These are phyloP conservation scores for Periophthalmodon schlosseri DNA, from an alignment of 2,113 vertebrate genomes.

Conservation along the genomic window DNA sequence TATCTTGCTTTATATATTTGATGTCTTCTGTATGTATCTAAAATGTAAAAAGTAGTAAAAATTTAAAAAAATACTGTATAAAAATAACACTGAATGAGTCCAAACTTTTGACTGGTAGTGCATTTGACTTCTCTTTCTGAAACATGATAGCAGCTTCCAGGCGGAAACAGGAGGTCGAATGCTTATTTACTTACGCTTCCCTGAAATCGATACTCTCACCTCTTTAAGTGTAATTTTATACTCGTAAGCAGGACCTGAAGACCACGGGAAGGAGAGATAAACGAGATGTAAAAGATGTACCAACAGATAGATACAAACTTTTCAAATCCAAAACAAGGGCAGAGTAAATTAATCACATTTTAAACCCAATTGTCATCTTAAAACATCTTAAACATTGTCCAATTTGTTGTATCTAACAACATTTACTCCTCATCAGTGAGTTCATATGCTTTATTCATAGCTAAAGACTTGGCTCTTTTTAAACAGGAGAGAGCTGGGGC, in stretches of 20 bases:
- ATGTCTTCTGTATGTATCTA: no score
- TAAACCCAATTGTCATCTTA: no score
- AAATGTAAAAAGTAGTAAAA: no score
- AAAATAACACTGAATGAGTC: no score
- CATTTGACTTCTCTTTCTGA: conserved; percentile 28
- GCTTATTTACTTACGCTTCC: conserved; percentile 43
- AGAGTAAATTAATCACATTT: no score
- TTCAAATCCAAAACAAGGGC: neutral
- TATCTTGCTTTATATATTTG: no score
- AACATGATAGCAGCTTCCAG: conserved; percentile 26
- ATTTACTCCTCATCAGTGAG: conserved; percentile 29
- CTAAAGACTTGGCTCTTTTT: conserved; percentile 42
- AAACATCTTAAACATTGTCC: conserved; percentile 13
- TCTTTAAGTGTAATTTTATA: conserved; percentile 41
- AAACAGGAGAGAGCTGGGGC: conserved; percentile 35
- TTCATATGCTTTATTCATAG: conserved; percentile 43
- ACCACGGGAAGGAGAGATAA: conserved; percentile 21
- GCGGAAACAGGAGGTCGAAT: conserved; percentile 35
- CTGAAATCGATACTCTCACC: conserved; percentile 44
- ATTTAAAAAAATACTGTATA: no score
- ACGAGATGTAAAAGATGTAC: neutral
- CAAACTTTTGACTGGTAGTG: neutral
- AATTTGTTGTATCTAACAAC: conserved; percentile 17
- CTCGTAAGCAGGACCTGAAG: neutral
- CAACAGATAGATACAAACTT: neutral